phyloP scores from a whole-genome alignment of 1,140 invertebrate species.

The Caenorhabditis tropicalis region DNA sequence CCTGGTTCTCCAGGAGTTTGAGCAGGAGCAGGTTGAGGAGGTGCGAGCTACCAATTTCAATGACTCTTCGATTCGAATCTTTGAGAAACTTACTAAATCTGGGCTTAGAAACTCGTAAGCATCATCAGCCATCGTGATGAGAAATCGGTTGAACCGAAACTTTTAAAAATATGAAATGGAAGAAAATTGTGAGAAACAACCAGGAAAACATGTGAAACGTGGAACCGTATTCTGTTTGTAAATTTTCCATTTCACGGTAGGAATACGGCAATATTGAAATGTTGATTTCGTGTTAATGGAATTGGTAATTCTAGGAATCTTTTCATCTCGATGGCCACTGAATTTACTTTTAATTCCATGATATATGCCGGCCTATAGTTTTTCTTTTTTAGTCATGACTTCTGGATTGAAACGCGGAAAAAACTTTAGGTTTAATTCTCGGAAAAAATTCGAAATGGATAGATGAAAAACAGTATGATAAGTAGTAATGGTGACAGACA shows the following conservation, averaged over 20 bases:
- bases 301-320: no score
- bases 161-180: no score
- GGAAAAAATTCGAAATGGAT: background rate
- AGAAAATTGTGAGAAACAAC: no score
- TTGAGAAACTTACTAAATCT: slow-evolving; percentile 15
- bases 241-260: no score
- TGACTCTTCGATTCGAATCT: background rate
- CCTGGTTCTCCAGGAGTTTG: background rate
- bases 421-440: background rate
- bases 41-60: background rate
- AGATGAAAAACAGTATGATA: background rate
- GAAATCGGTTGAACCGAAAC: slow-evolving; percentile 11
- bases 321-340: no score
- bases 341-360: no score
- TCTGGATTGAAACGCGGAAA: background rate
- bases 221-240: no score
- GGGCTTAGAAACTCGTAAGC: slow-evolving; percentile 25
- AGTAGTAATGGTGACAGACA: background rate
- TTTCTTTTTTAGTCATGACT: background rate
- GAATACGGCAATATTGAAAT: no score
- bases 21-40: background rate
- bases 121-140: slow-evolving; percentile 30
- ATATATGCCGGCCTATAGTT: background rate
- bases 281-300: no score
- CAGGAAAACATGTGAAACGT: no score